Conservation (phyloP, 2,888 invertebrate species). For the Tortricodes alternella region DNA sequence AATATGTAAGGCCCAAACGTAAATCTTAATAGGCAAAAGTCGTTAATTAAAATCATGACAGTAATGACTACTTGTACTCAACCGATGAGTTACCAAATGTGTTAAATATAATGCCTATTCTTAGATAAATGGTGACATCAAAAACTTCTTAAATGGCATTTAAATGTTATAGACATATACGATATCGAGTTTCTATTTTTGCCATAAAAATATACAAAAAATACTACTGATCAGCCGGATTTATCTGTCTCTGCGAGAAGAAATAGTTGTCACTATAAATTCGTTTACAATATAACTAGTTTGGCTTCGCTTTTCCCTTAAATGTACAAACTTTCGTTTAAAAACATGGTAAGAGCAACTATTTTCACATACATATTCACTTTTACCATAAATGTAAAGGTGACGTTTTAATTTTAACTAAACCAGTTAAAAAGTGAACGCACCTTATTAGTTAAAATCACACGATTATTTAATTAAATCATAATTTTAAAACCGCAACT, state of each 20-base stretch:
- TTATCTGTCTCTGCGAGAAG: not conserved
- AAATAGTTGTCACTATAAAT: slow-evolving; percentile 10
- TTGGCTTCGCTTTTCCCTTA: slow-evolving; percentile 13
- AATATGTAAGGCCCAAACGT: no score
- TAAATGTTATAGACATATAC: not conserved
- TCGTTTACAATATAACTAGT: slow-evolving; percentile 20
- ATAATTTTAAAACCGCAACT: no score
- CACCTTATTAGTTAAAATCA: no score
- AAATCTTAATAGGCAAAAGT: no score
- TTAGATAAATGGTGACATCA: not conserved
- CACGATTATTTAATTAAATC: no score
- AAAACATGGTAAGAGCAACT: slow-evolving; percentile 14
- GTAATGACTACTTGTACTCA: no score
- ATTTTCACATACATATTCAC: slow-evolving; percentile 1
- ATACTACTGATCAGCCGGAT: not conserved
- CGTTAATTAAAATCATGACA: no score
- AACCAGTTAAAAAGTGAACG: no score
- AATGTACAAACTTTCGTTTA: slow-evolving; percentile 17
- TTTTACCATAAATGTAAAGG: not conserved
- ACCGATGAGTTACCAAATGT: no score
- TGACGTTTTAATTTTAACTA: no score
- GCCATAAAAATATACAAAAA: slow-evolving; percentile 9
- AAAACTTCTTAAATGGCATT: not conserved
- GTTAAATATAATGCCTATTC: not conserved
- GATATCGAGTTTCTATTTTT: slow-evolving; percentile 12